Evolutionary conservation across 1,140 invertebrate genomes (phyloP).

Genomic region (Drosophila asahinai): DNA sequence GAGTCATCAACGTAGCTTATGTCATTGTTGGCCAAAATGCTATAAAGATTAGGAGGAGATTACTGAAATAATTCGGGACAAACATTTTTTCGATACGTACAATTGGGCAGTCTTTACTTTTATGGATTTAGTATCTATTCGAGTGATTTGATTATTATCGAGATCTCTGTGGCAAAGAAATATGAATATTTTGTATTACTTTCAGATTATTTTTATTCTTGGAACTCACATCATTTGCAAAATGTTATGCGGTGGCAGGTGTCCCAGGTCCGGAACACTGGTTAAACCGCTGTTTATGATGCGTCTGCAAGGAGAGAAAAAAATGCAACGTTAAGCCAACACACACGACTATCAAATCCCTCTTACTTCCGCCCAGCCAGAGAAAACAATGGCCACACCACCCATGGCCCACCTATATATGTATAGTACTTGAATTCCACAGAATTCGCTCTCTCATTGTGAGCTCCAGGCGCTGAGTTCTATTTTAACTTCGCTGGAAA

Average conservation of each 20-base stretch:
- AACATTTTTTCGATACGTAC: slow-evolving; percentile 86
- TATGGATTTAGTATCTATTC: slow-evolving; percentile 86
- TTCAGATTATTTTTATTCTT: neutral
- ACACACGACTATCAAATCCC: neutral
- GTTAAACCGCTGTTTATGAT: slow-evolving; percentile 87
- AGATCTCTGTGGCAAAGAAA: slow-evolving; percentile 85
- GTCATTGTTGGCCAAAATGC: slow-evolving; percentile 88
- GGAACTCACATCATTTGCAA: slow-evolving; percentile 87
- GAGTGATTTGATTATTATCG: slow-evolving; percentile 87
- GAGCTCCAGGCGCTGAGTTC: neutral
- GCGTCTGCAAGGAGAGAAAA: slow-evolving; percentile 79
- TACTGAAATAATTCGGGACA: neutral
- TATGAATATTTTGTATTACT: neutral
- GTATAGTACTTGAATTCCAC: too few relatives aligned
- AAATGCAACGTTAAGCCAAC: neutral
- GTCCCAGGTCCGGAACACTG: slow-evolving; percentile 85
- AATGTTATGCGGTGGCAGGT: slow-evolving; percentile 85
- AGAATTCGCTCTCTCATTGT: too few relatives aligned
- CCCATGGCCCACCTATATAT: too few relatives aligned
- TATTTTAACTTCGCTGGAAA: neutral
- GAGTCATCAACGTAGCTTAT: slow-evolving; percentile 87
- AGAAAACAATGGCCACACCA: too few relatives aligned
- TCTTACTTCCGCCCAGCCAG: too few relatives aligned
- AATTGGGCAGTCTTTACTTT: slow-evolving; percentile 87
- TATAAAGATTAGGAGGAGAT: slow-evolving; percentile 69